Base-by-base conservation (phyloP, 2,888 invertebrate genomes). In the Euphydryas editha region DNA sequence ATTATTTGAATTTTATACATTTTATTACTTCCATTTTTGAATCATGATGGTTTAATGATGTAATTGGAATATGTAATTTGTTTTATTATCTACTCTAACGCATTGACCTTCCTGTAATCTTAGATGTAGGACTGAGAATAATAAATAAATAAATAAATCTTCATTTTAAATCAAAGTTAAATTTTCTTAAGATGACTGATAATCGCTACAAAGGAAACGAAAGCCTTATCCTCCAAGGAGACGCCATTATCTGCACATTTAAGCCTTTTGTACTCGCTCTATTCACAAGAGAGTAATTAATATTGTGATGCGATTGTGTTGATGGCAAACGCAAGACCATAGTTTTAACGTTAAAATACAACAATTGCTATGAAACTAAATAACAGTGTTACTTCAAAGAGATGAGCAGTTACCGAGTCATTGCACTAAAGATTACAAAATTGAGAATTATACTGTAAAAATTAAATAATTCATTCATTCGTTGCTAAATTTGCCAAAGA, bases 281-380 rank as follows among this genome's bases (percentile, higher is more conserved):
- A 85, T 86, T 86, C 86, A 85, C 81, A 81, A 77, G 68, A 78
- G 82, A 83, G 84, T 87, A 86, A 87, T 87, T 86, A 87, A 87
- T 88, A 86, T 83, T 72, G 67, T 72, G 73, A 72, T 75, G 75
- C 79, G 80, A 82, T 81, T 80, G 81, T 82, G 80, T 76, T 75
- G 70, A 72, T 79, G 78, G 77, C 80, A 81, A 67, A 63, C 69
- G 58, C 58, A 51, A 57, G 24, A 57, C 56, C 62, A 55, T 62
- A 62, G 62, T 62, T 57, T 39, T 24, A 57, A 49, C 57, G 47
- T 49, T 57, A 49, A 47, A 24, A 57, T 62, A 62, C 39, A 49
- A 62, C 57, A 57, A 56, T 47, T 47, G 46, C 56, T 56, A 46
- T 49, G 55, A 39, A 36, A 54, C 54, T 36, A 36, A 30, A 54